These are phyloP conservation scores for Taenaris catops DNA, from an alignment of 2,888 invertebrate species.

Conservation along the genomic window DNA sequence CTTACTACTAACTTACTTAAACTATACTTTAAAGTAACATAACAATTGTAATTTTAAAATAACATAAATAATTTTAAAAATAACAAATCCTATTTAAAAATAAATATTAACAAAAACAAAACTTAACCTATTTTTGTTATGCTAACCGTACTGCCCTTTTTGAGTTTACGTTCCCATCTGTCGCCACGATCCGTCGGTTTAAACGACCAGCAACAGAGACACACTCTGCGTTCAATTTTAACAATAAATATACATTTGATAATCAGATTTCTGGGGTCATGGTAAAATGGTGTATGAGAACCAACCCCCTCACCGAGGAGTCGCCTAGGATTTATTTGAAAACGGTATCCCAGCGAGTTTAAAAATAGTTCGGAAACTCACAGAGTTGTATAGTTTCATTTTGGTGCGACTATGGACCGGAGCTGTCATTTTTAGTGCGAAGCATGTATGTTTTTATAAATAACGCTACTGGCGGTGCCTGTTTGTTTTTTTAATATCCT, in stretches of 20 bases:
- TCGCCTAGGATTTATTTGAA: too few relatives aligned
- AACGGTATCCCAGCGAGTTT: slow-evolving; percentile 55
- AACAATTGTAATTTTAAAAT: too few relatives aligned
- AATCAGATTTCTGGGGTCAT: slow-evolving; percentile 30
- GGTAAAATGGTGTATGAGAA: slow-evolving; percentile 35
- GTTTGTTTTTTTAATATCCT: too few relatives aligned
- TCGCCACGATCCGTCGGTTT: slow-evolving; percentile 58
- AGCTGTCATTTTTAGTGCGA: too few relatives aligned
- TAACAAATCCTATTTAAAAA: too few relatives aligned
- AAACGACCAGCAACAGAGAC: slow-evolving; percentile 38
- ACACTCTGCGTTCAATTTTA: slow-evolving; percentile 29
- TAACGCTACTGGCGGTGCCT: too few relatives aligned
- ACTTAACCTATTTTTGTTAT: slow-evolving; percentile 24
- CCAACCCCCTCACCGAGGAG: slow-evolving; percentile 32
- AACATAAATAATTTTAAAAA: too few relatives aligned
- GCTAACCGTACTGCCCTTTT: slow-evolving; percentile 51
- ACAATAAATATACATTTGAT: slow-evolving; percentile 15
- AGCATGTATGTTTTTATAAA: too few relatives aligned
- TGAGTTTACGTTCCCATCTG: slow-evolving; percentile 70
- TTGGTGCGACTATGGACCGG: slow-evolving; percentile 3
- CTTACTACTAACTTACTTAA: too few relatives aligned
- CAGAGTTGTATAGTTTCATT: slow-evolving; percentile 9
- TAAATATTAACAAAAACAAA: too few relatives aligned
- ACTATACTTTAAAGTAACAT: too few relatives aligned
- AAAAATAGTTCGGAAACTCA: slow-evolving; percentile 40